A percentile compares a stretch with the other conserved stretches of the same genome.
Evolutionary conservation across 2,797 vertebrate genomes (phyloP).

Genomic region (Pseudopleuronectes americanus): DNA sequence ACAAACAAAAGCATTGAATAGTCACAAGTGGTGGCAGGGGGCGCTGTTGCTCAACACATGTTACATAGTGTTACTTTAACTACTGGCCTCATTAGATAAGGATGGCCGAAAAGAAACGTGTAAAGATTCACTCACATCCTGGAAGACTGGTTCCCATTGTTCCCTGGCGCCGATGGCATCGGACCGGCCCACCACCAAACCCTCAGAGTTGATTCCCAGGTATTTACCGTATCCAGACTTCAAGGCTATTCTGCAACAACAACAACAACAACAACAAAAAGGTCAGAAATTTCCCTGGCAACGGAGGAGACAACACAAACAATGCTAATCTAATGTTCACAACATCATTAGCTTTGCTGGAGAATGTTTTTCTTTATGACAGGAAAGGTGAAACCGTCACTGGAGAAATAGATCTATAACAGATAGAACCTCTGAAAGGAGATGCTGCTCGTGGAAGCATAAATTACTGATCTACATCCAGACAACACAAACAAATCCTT

Average conservation of each 20-base stretch:
- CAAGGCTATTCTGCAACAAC: slow-evolving; percentile 88
- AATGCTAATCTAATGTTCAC: slow-evolving; percentile 2
- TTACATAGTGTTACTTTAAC: neutral
- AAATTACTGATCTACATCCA: slow-evolving; percentile 11
- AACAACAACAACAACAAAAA: neutral
- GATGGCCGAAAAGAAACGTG: neutral
- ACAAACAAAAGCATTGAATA: no score
- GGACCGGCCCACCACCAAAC: slow-evolving; percentile 93
- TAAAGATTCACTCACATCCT: slow-evolving; percentile 86
- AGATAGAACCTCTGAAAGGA: neutral
- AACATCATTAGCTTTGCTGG: neutral
- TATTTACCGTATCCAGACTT: slow-evolving; percentile 99
- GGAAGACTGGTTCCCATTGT: slow-evolving; percentile 97
- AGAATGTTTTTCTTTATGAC: neutral
- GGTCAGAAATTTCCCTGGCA: neutral
- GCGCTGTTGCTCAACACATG: no score
- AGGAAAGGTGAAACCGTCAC: slow-evolving; percentile 16
- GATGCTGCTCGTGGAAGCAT: neutral
- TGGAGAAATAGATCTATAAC: neutral
- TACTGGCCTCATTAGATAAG: neutral
- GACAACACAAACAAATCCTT: slow-evolving; percentile 12
- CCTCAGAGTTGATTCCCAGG: slow-evolving; percentile 94
- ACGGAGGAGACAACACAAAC: no score
- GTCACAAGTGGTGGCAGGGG: no score
- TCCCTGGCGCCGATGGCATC: slow-evolving; percentile 98